Evolutionary conservation across 2,113 vertebrate genomes (phyloP), one percentile per base, ranked within the genome.

Genomic region (Pipra filicauda): DNA sequence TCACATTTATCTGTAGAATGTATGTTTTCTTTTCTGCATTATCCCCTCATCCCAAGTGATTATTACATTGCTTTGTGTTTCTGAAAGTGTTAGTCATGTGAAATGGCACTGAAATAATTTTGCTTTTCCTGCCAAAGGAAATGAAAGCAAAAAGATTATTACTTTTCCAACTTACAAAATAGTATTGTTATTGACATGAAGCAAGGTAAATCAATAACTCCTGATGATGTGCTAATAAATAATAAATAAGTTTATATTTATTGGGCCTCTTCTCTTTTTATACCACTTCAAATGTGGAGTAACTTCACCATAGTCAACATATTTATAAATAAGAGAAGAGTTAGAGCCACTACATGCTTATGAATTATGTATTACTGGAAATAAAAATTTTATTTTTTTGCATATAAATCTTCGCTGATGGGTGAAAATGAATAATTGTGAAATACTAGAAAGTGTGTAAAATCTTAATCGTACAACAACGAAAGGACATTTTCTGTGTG

Each of bases 61-160:
- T 66, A 67, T 81, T 88, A 48, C 1, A 2, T 64, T 90, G 49
- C 8, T 88, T 83, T 61, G n/a, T 85, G 71, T 70, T 95, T 70
- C 49, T 88, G 71, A 82, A 95, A 82, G 74, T 67, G 59, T 93
- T 95, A 96, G 59, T 91, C 72, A 95, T 95, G 75, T 86, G 88
- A 85, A 96, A 95, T 23, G 39, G 12, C 75, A 90, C 39, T 44
- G 66, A 88, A 90, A 94, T 74, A 85, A 94, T 85, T 96, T 77
- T 37, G 28, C 8, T 85, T 77, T 83, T 90, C 75, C 82, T n/a
- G 24, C 80, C 51, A 80, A 77, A 93, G 90, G 90, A 94, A 96
- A 96, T 76, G 81, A 95, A 96, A 96, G 41, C 19, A 80, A 92
- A 95, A 85, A 85, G 62, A 70, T 88, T 85, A 95, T 93, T 91